Evolutionary conservation across 2,797 vertebrate genomes (phyloP).

Genomic region (Hippoglossus hippoglossus): DNA sequence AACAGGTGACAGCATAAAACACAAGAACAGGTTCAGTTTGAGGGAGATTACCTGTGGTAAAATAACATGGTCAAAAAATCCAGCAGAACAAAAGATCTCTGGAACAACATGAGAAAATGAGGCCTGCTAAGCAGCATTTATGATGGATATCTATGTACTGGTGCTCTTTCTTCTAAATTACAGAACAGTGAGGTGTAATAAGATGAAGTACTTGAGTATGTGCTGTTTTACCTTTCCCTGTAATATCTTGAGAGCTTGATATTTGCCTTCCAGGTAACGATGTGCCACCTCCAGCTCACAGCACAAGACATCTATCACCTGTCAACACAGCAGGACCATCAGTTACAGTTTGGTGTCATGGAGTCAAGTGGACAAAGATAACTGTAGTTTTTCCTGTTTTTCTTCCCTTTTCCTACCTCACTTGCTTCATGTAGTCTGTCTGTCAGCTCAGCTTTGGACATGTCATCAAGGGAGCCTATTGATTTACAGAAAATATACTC

Average conservation of each 20-base stretch:
- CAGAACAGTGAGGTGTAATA: no score
- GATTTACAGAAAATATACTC: conserved; percentile 21
- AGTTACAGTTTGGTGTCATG: neutral
- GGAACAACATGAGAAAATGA: no score
- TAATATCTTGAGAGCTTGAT: conserved; percentile 92
- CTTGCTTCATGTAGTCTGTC: conserved; percentile 84
- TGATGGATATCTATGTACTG: neutral
- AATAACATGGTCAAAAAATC: no score
- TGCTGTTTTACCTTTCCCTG: conserved; percentile 88
- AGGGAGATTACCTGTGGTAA: no score
- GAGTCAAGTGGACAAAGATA: neutral
- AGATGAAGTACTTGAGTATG: neutral
- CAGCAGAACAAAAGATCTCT: no score
- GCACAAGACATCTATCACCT: conserved; percentile 88
- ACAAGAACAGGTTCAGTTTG: no score
- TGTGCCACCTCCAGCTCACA: conserved; percentile 91
- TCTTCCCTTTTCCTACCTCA: conserved; percentile 79
- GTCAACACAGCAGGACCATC: conserved; percentile 40
- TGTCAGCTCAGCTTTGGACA: conserved; percentile 87
- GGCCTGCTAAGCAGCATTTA: no score
- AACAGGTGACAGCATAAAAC: no score
- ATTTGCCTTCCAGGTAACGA: conserved; percentile 92
- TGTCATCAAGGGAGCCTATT: conserved; percentile 79
- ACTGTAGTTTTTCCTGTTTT: no score
- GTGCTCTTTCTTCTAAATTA: neutral